Evolutionary conservation across 1,140 invertebrate species (phyloP), one percentile per base, ranked within the genome.

Genomic region (Drosophila ercepeae): DNA sequence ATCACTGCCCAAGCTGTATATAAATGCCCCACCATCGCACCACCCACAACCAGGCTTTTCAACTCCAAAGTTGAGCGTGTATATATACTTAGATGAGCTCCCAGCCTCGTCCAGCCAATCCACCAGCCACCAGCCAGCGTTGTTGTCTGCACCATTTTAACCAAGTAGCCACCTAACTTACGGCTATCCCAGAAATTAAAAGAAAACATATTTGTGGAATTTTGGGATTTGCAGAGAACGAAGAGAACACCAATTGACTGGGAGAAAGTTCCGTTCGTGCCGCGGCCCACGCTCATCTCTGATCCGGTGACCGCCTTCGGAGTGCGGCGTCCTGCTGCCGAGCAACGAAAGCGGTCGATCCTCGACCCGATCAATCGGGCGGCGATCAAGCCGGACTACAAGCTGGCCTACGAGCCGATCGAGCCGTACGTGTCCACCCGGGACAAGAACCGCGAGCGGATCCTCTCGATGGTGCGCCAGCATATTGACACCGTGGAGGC

Each of bases 181-280:
- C 59, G 58, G 77, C 82, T 72, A 63, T 67, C 57, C 39, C 41
- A 54, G 52, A 65, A 64, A 86, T 70, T 75, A 64, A 70, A 76
- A 57, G 7, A 27, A 68, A 39, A 64, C 39, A 42, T 14, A 19
- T 69, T 48, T 90, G 92, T 92, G 91, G 78, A 78, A 86, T 84
- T 84, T 60, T 83, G 84, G 84, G 82, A 92, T 91, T 95, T 95
- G 91, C 95, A 96, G 95, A 95, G 94, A 93, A 51, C 81, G 75
- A 82, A 75, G 60, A 84, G 75, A 89, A 76, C 78, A 75, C 74
- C 89, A 90, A 95, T 96, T 74, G 95, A 95, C 75, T 97, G 96
- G 96, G 95, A 96, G 91, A 96, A 96, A 93, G 95, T 96, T 86
- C 96, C 96, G 70, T 94, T 94, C 90, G 96, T 97, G 75, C 95